Percentiles rank a stretch among this genome's conserved stretches.
Conservation (phyloP, 1,140 invertebrate genomes). For the Drosophila paulistorum region DNA sequence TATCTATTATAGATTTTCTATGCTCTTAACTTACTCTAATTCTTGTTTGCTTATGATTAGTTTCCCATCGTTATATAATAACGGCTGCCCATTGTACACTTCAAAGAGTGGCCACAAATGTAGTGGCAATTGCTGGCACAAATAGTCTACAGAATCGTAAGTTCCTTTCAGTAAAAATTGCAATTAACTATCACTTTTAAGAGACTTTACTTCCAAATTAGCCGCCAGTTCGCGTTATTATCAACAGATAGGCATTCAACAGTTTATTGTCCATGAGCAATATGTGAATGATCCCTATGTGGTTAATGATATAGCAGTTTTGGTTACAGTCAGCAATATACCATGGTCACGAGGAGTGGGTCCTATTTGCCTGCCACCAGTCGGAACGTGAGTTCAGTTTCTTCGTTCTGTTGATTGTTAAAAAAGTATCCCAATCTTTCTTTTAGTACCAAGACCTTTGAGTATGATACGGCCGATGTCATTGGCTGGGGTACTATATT, state of each 20-base stretch:
- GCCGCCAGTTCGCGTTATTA: conserved; percentile 61
- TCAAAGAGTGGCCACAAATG: conserved; percentile 29
- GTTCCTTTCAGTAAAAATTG: background rate
- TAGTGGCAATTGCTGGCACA: conserved; percentile 61
- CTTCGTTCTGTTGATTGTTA: too few relatives aligned
- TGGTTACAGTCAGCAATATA: conserved; percentile 53
- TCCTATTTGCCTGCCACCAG: conserved; percentile 73
- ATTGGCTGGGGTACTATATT: conserved; percentile 67
- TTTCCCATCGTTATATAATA: conserved; percentile 60
- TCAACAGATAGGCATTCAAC: conserved; percentile 49
- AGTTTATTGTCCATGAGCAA: conserved; percentile 48
- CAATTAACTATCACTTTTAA: background rate
- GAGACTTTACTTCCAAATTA: background rate
- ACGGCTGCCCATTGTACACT: conserved; percentile 69
- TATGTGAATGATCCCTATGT: conserved; percentile 47
- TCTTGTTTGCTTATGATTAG: conserved; percentile 16
- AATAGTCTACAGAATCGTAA: conserved; percentile 60
- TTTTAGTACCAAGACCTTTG: conserved; percentile 42
- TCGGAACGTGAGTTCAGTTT: conserved; percentile 49
- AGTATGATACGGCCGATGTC: conserved; percentile 63
- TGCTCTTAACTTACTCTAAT: background rate
- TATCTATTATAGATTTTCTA: background rate
- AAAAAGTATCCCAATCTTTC: background rate
- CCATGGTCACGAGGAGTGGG: conserved; percentile 72
- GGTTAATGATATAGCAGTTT: conserved; percentile 68